A percentile compares a stretch with the other conserved stretches of the same genome.
Conservation (phyloP, 1,140 invertebrate species). For the Papilio polytes region DNA sequence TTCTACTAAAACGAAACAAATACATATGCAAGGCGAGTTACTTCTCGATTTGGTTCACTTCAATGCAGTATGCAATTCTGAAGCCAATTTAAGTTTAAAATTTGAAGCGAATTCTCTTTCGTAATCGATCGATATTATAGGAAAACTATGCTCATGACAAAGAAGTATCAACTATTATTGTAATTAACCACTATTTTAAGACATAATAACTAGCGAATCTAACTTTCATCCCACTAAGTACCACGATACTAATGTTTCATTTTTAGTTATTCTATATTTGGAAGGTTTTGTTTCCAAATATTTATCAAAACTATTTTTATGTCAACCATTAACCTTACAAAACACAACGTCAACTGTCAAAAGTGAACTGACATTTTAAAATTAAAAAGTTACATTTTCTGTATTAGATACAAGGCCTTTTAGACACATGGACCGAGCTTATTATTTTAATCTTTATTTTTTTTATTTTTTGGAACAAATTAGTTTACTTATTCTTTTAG, state of each 20-base stretch:
- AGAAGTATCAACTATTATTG: slow-evolving; percentile 63
- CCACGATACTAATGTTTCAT: slow-evolving; percentile 33
- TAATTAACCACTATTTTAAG: slow-evolving; percentile 40
- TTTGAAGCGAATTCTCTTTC: slow-evolving; percentile 67
- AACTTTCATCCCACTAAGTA: background rate
- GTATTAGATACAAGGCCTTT: slow-evolving; percentile 9
- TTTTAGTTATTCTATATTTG: slow-evolving; percentile 44
- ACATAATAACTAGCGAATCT: slow-evolving; percentile 29
- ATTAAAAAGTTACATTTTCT: slow-evolving; percentile 1
- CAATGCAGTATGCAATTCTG: background rate
- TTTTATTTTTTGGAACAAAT: background rate
- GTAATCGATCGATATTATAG: slow-evolving; percentile 81
- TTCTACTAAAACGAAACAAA: background rate
- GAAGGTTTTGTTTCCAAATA: slow-evolving; percentile 67
- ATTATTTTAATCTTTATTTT: background rate
- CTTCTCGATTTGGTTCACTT: slow-evolving; percentile 21
- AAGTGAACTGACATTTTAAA: slow-evolving; percentile 14
- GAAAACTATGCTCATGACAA: slow-evolving; percentile 78
- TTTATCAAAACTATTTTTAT: slow-evolving; percentile 77
- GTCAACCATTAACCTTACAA: slow-evolving; percentile 72
- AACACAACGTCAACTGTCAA: slow-evolving; percentile 64
- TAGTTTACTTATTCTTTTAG: too few relatives aligned
- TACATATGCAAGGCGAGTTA: background rate
- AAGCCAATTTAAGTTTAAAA: slow-evolving; percentile 10
- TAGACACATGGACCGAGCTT: background rate